Base-by-base conservation (phyloP, 2,888 invertebrate genomes). In the Eristalinus aeneus region DNA sequence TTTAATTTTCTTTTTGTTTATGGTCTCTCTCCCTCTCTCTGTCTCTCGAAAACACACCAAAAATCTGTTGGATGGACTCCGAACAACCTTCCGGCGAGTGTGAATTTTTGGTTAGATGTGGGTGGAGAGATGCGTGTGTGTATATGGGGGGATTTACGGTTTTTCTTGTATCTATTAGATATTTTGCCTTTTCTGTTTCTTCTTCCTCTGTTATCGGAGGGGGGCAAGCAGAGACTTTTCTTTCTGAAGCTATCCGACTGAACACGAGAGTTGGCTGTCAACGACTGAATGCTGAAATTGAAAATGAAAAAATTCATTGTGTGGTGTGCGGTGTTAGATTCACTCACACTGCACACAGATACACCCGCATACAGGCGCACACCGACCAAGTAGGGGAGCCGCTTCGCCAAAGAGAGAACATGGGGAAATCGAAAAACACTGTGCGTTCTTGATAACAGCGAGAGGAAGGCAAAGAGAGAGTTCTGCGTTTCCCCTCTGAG, bases 241-340 rank as follows among this genome's bases (percentile, higher is more conserved):
- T 27, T 73, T 64, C 39, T 73, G 53, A 76, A 72, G 89, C 89
- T 91, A 90, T 89, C 90, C 90, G 90, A 91, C 92, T 90, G 90
- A 89, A 90, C 91, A 91, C 91, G 91, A 91, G 90, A 90, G 91
- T 90, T 90, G 90, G 89, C 91, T 91, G 90, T 92, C 90, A 91
- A 91, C 91, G 92, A 92, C 92, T 92, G 91, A 91, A 89, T 88
- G 56, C 81, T 71, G 81, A 85, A 85, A 85, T 34, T 39, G 85
- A 77, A 85, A 85, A 73, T 64, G 80, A 81, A 85, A 76, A 85
- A 85, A 69, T 77, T 31, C 80, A 72, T 79, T 72, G 78, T 75
- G 16, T 46, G 46, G 10, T 72, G 46, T 46, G 46, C 31, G 22
- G 71, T 71, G 58, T 72, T 79, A 58, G 80, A 64, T 67, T 61